A percentile compares a stretch with the other conserved stretches of the same genome.
Evolutionary conservation across 2,797 vertebrate genomes (phyloP).

Genomic region (Phylloscopus collybita): DNA sequence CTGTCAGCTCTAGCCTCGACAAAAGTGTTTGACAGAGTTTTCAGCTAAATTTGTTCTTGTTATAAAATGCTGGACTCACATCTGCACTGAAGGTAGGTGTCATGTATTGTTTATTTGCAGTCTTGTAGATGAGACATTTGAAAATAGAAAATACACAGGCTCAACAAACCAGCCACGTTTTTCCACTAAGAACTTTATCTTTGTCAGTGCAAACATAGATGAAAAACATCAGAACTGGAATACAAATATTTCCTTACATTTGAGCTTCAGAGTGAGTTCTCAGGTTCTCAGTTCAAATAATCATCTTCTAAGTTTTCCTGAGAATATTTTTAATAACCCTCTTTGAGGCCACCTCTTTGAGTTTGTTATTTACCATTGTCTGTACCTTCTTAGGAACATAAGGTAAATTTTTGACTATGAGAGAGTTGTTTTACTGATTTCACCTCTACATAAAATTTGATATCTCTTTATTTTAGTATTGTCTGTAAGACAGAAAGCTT

Average conservation of each 20-base stretch:
- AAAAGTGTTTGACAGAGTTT: not conserved
- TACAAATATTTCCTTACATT: not conserved
- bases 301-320: not conserved
- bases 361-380: not conserved
- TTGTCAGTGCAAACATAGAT: not conserved
- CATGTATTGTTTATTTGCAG: not conserved
- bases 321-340: not conserved
- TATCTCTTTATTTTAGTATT: not conserved
- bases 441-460: not conserved
- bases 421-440: not conserved
- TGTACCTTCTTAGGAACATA: not conserved
- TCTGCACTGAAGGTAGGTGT: not conserved
- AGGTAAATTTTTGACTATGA: not conserved
- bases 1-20: not conserved
- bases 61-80: not conserved
- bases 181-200: not conserved
- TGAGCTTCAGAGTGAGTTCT: not conserved
- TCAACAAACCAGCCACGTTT: not conserved
- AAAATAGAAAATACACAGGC: not conserved
- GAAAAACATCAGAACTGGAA: not conserved
- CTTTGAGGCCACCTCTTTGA: not conserved
- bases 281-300: not conserved
- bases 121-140: conserved; percentile 2
- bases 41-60: not conserved
- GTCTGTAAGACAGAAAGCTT: not conserved